Evolutionary conservation across 92 coral and sea anemone genomes (phyloP), one percentile per base, ranked within the genome.

Genomic region (Bergia sp.): DNA sequence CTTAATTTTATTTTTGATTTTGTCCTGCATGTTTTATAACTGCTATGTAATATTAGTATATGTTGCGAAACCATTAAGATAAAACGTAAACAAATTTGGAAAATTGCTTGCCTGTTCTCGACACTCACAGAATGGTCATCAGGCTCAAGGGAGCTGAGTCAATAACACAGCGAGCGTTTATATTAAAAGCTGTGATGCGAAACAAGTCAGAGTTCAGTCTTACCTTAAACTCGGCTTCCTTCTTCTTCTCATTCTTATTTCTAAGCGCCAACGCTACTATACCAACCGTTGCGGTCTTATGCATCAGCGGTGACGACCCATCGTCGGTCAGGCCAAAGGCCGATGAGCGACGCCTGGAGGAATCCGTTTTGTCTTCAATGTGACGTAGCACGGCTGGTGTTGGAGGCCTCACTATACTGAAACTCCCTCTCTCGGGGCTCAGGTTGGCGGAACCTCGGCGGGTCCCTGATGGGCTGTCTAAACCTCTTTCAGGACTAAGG

Each of bases 261-360:
- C 98, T 89, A 29, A 95, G 88, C 47, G 98, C 98, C 91, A 95
- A 36, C 18, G 94, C 96, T 65, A 95, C 98, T 75, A 95, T 95
- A 2, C 98, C 98, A 23, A 95, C 98, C 8, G 98, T 95, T 61
- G 96, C 98, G 2, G 98, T 95, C 83, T 95, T 95, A 58, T 95
- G 98, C n/a, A 93, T 95, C 91, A 95, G 93, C 61, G 96, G 96
- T 36, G 91, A 94, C 16, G 91, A 93, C 23, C 92, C 95, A 18
- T 93, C 98, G 61, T 93, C 95, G 11, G 86, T 21, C 15, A 90
- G 77, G 4, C 92, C 88, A 47, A 88, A 92, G 7, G 90, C 90
- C 23, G 93, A 84, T 7, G 96, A 95, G 39, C 98, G 94, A 49
- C 98, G 93, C 80, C 96, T 89, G 77, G 87, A 84, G 9, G 79